Base-by-base conservation (phyloP, 2,888 invertebrate genomes). In the Diaprepes abbreviatus region DNA sequence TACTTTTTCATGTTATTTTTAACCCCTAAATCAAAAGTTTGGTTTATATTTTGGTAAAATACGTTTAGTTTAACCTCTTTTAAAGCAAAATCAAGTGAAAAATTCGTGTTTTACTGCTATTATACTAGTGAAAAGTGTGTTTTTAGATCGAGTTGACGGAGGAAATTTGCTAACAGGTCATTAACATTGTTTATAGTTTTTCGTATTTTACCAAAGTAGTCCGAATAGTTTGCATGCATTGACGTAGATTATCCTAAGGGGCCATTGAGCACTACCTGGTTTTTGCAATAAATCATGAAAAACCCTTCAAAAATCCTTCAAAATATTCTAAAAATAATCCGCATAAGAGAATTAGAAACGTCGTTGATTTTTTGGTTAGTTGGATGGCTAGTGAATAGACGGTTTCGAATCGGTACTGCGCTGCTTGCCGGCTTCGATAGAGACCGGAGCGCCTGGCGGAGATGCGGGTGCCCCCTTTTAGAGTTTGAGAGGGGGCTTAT, bases 151-250 rank as follows among this genome's bases (percentile, higher is more conserved):
- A 65, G 65, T 69, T 73, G 73, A 72, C 73, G 74, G 80, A 82
- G 82, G 82, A 83, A 83, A 83, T 83, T 79, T 80, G 79, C 81
- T 82, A 84, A 83, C 84, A 84, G 84, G 84, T 85, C 84, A 84
- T 83, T 83, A 83, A 82, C 84, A 82, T 83, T 84, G 83, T 83
- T 83, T 82, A 83, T 82, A 73, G 77, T 77, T 81, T 81, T 79
- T 79, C 77, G 77, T 57, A 62, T 60, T 70, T 66, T 62, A 65
- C 59, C 63, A 60, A 69, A 69, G 52, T 69, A 58, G 45, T 38
- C 40, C 43, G 36, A 33, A 35, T 45, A 55, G 50, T 67, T 62
- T 55, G 67, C 48, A 60, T 62, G 60, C 52, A 24, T 31, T 31
- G 59, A 38, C 43, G 33, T 35, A 55, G 43, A 57, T 14, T 57